Evolutionary conservation across 2,888 invertebrate genomes (phyloP).

Genomic region (Drosophila seclusa): DNA sequence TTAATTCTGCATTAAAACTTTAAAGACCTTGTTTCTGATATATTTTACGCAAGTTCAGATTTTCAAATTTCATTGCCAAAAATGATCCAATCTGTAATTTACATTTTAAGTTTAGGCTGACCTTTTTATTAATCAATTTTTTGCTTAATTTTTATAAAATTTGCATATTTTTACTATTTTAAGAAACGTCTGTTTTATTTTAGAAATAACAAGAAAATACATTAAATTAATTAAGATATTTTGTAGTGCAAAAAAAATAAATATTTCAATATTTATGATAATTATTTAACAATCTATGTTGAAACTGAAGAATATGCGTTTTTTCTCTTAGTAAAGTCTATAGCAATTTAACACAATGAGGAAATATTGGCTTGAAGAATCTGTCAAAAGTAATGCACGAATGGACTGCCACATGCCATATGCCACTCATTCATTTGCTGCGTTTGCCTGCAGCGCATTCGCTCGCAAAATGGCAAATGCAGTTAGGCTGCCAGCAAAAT

Average conservation of each 20-base stretch:
- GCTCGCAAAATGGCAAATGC: conserved; percentile 44
- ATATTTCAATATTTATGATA: not conserved
- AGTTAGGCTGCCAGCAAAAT: conserved; percentile 50
- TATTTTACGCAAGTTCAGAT: too few species aligned
- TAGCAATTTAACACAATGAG: conserved; percentile 4
- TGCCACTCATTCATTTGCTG: not conserved
- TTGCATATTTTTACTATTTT: not conserved
- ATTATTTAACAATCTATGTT: not conserved
- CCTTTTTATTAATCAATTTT: too few species aligned
- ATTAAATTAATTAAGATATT: not conserved
- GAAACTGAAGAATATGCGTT: not conserved
- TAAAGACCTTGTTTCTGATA: too few species aligned
- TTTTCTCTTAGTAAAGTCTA: not conserved
- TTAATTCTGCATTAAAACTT: too few species aligned
- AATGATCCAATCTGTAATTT: too few species aligned
- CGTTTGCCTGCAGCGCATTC: conserved; percentile 46
- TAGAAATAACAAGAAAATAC: too few species aligned
- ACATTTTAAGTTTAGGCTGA: too few species aligned
- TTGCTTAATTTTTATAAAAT: too few species aligned
- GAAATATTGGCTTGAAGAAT: not conserved
- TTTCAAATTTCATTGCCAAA: too few species aligned
- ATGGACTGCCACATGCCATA: conserved; percentile 8
- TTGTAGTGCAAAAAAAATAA: not conserved
- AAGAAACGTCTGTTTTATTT: not conserved
- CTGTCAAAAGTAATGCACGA: conserved; percentile 21